Evolutionary conservation across 2,113 vertebrate species (phyloP), one percentile per base, ranked within the genome.

Genomic region (Larimichthys crocea): DNA sequence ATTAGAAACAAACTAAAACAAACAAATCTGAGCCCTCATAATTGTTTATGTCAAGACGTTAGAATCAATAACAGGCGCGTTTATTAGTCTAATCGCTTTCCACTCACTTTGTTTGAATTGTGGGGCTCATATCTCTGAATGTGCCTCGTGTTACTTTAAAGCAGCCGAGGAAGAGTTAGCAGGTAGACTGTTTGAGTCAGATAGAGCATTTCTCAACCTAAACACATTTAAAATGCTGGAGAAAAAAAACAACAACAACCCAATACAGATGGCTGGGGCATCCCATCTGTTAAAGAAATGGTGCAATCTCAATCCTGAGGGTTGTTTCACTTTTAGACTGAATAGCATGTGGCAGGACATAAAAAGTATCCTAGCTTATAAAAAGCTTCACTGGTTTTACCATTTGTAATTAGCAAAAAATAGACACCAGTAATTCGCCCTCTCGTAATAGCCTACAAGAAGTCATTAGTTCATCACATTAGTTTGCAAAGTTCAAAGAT

Each of bases 371-470:
- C 69, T n/a, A 78, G 88, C 91, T 92, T 92, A 91, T 93, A 93
- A 94, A 93, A 92, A 80, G 92, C 91, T 93, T 84, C 88, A 57
- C 86, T 94, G 88, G 87, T 92, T 93, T 94, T 93, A 94, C 82
- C 89, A 92, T 93, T 94, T 92, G 91, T 91, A 93, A 93, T 94
- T 93, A 94, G 92, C 91, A 92, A 93, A 93, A 93, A 93, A 93
- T 93, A 94, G 90, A 93, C 88, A 85, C 86, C 80, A 85, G 84
- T 91, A 92, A 93, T 93, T 86, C 72, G 88, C 89, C 90, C 89
- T 83, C 86, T 90, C 71, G 80, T 90, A 92, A 92, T 92, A 91
- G 92, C 66, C 85, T 88, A 80, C 81, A 82, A 87, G 87, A 89
- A 92, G 91, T 88, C 88, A 88, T 93, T 93, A 89, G 90, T 92